Conservation (phyloP, 1,140 invertebrate genomes). For the Ips nitidus region DNA sequence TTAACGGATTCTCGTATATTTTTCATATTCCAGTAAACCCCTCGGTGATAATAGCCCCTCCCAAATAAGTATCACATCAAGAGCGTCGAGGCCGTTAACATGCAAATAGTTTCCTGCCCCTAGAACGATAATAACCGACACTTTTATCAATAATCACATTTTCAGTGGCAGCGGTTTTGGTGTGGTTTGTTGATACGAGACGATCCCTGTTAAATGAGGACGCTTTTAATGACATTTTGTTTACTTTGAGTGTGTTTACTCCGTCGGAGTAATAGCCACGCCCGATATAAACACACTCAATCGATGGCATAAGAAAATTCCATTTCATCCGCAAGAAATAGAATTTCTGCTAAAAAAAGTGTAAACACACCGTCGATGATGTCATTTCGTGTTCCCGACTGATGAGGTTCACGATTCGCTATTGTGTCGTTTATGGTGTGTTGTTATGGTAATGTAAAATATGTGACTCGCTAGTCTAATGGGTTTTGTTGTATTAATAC, state of each 20-base stretch:
- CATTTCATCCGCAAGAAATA: not conserved
- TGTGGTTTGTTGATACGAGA: constrained; percentile 1
- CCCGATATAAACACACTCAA: not conserved
- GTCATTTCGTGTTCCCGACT: not conserved
- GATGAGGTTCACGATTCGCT: constrained; percentile 1
- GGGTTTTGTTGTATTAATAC: constrained; percentile 4
- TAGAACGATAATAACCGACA: not conserved
- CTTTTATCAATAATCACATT: not conserved
- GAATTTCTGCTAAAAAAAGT: not conserved
- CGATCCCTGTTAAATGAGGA: not conserved
- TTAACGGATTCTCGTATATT: constrained; percentile 21
- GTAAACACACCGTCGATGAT: not conserved
- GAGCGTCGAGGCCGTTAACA: not conserved
- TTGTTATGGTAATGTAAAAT: constrained; percentile 12
- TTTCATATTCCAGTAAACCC: not conserved
- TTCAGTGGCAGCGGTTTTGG: not conserved
- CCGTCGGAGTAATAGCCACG: not conserved
- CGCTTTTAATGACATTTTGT: not conserved
- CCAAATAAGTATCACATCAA: not conserved
- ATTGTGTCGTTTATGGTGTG: constrained; percentile 17
- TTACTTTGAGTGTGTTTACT: not conserved
- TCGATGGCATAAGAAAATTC: not conserved
- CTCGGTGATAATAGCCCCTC: not conserved
- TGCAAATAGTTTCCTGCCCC: not conserved
- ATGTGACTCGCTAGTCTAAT: constrained; percentile 9